Evolutionary conservation across 2,797 vertebrate species (phyloP), one percentile per base, ranked within the genome.

Genomic region (Liparis tanakae): DNA sequence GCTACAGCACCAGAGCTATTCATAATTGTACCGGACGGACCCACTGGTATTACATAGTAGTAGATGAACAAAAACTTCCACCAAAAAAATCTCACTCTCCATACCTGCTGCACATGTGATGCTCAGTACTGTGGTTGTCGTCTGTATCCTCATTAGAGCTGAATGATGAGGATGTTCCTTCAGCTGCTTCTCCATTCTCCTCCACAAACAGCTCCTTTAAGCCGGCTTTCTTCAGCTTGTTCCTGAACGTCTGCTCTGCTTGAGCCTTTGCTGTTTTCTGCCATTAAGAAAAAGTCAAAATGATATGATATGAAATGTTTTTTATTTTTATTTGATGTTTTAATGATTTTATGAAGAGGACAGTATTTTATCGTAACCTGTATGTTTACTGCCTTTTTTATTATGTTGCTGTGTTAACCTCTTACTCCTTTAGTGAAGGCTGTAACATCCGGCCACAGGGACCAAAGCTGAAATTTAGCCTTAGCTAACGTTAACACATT

Each of bases 201-300:
- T 84, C 93, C 63, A 99, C 93, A 89, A 99, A 98, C 51, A 93
- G 92, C 89, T 99, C 96, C 0, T 94, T 94, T 65, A 98, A 71
- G 3, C 97, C 97, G 0, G 86, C 94, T 82, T 95, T 94, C 88
- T 85, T 90, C 80, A 99, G 93, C 37, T 94, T 93, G 50, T 87
- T 85, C 76, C 89, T 95, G 86, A 96, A 98, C 10, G 76, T 88
- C 70, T 91, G 94, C 81, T 98, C 96, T 57, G 94, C 97, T 34
- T 80, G 93, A 69, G 89, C 95, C 75, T 93, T 93, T 50, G 96
- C 97, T 65, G 91, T 92, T 67, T 70, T 93, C 97, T 97, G 72
- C 43, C 57, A 67, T 83, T 37, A 57, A 67, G 34, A 53, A 74
- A 78, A 76, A 63, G 6, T 7, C 25, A 67, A 44, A 64, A 50